Base-by-base conservation (phyloP, 1,140 invertebrate genomes). In the Cydia splendana region DNA sequence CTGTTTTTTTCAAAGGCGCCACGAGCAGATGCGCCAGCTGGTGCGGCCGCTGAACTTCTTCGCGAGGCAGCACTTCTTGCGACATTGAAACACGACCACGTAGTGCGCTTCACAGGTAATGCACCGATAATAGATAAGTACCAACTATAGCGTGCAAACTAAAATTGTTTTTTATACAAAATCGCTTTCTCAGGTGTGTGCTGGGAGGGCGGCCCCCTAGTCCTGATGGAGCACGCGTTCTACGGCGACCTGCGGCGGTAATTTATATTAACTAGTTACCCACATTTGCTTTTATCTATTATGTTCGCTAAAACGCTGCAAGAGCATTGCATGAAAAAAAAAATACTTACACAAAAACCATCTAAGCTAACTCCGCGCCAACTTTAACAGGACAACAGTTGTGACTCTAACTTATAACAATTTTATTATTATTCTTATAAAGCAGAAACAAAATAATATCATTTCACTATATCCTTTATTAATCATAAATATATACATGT, bases 191-290 rank as follows among this genome's bases (percentile, higher is more conserved):
- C 88, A 20, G 88, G 88, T 10, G 86, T 91, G 12, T 89, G 89
- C 57, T 67, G 87, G 30, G 74, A 57, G 15, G 82, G 80, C 0
- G 89, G 88, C 12, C 85, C 85, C 1, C 84, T 87, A 53, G 80
- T 90, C 10, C 77, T 91, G 13, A 88, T 88, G 88, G 90, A 91
- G 75, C 85, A 88, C 78, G 88, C 88, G 13, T 80, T 85, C 30
- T 86, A 87, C 74, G 85, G 85, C 2, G 87, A 91, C 51, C 73
- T 91, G 20, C 78, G 78, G 48, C 76, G 79, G 12, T 88, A 62
- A 62, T 20, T 18, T 2, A n/a, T 53, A 51, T 51, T 4, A 30
- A 30, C 30, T 30, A 30, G 24, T 24, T 24, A 2, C 24, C 24
- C 2, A 24, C 2, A 24, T 24, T 24, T 30, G 30, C 30, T 30